Percentiles rank a stretch among this genome's conserved stretches.
Evolutionary conservation across 1,140 invertebrate species (phyloP).

Genomic region (Cyclina sinensis): DNA sequence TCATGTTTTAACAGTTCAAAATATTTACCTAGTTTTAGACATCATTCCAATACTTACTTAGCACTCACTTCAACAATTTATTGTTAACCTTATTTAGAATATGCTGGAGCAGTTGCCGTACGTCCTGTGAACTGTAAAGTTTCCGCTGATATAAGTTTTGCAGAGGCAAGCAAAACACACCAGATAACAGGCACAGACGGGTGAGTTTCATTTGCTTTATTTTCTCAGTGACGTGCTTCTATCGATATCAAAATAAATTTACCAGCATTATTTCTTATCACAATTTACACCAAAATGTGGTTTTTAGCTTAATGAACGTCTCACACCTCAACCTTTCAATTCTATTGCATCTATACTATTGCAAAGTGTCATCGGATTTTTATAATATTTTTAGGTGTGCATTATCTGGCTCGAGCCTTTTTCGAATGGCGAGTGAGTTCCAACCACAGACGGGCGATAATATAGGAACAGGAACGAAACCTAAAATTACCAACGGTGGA

Average conservation of each 20-base stretch:
- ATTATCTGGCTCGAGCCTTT: neutral
- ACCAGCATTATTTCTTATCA: too few relatives aligned
- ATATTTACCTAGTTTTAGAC: too few relatives aligned
- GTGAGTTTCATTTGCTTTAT: too few relatives aligned
- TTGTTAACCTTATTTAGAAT: neutral
- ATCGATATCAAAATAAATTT: too few relatives aligned
- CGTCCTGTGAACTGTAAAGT: slow-evolving; percentile 12
- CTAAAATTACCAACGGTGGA: slow-evolving; percentile 16
- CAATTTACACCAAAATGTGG: too few relatives aligned
- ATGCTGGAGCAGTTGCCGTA: neutral
- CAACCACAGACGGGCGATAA: neutral
- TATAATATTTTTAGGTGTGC: slow-evolving; percentile 10
- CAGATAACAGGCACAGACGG: slow-evolving; percentile 31
- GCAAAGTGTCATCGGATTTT: too few relatives aligned
- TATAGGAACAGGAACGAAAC: slow-evolving; percentile 13
- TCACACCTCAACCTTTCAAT: too few relatives aligned
- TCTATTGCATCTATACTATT: too few relatives aligned
- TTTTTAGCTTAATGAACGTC: too few relatives aligned
- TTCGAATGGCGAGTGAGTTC: neutral
- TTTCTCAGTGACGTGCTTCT: too few relatives aligned
- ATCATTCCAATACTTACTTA: too few relatives aligned
- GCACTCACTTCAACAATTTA: neutral
- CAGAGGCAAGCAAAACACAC: neutral
- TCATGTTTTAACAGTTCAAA: too few relatives aligned
- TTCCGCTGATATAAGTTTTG: neutral